Evolutionary conservation across 2,888 invertebrate genomes (phyloP).

Genomic region (Scaptomyza polygonia): DNA sequence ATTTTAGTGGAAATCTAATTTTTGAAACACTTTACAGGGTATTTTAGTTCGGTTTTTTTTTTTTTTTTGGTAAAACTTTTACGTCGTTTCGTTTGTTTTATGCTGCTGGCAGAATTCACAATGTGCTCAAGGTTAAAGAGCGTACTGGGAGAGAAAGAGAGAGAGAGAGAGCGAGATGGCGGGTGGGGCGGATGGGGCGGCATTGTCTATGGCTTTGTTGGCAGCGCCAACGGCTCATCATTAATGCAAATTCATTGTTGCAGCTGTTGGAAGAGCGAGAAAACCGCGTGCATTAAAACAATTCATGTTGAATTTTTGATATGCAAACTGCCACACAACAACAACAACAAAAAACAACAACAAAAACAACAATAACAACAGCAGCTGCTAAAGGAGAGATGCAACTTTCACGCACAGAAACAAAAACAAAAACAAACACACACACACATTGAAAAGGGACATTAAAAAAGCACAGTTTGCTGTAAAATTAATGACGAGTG

Average conservation of each 20-base stretch:
- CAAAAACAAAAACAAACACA: slow-evolving; percentile 9
- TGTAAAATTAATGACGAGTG: slow-evolving; percentile 71
- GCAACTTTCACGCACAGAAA: slow-evolving; percentile 41
- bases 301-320: slow-evolving; percentile 71
- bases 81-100: slow-evolving; percentile 70
- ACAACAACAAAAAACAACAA: slow-evolving; percentile 29
- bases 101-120: slow-evolving; percentile 62
- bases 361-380: slow-evolving; percentile 12
- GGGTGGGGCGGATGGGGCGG: neutral
- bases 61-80: slow-evolving; percentile 23
- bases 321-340: slow-evolving; percentile 44
- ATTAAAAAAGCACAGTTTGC: slow-evolving; percentile 51
- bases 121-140: slow-evolving; percentile 56
- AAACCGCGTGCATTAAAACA: slow-evolving; percentile 62
- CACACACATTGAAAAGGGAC: slow-evolving; percentile 26
- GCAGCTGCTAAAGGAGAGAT: slow-evolving; percentile 17
- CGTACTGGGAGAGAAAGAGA: neutral
- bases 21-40: slow-evolving; percentile 12
- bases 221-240: slow-evolving; percentile 61
- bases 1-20: neutral
- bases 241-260: slow-evolving; percentile 77
- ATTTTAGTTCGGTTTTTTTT: neutral
- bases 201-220: slow-evolving; percentile 26
- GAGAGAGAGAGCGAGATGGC: neutral
- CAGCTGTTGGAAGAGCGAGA: slow-evolving; percentile 40